Percentiles rank a stretch among this genome's conserved stretches.
Evolutionary conservation across 2,113 vertebrate species (phyloP).

Genomic region (Triplophysa tibetana): DNA sequence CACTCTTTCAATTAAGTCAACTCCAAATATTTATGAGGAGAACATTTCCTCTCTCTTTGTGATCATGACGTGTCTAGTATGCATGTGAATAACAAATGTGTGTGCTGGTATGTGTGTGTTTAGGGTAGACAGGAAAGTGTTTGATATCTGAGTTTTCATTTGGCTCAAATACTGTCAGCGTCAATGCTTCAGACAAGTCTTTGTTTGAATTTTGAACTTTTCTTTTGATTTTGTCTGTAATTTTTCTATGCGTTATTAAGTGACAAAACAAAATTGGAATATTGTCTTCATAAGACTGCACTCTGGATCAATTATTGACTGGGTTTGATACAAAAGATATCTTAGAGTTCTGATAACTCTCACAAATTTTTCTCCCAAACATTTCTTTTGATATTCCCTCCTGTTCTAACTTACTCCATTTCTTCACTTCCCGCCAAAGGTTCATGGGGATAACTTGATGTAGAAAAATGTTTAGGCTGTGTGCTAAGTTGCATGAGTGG

Average conservation of each 20-base stretch:
- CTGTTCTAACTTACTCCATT: constrained; percentile 4
- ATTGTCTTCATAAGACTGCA: neutral
- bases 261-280: constrained; percentile 2
- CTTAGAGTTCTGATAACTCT: no score
- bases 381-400: neutral
- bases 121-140: neutral
- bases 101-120: constrained; percentile 26
- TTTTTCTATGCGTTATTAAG: neutral
- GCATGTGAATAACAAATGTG: constrained; percentile 38
- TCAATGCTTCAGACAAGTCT: constrained; percentile 11
- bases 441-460: neutral
- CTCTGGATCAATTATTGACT: constrained; percentile 17
- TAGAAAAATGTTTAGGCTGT: constrained; percentile 31
- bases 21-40: constrained; percentile 73
- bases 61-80: constrained; percentile 48
- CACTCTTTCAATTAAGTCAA: constrained; percentile 73
- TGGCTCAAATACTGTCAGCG: neutral
- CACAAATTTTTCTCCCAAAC: no score
- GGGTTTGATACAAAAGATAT: neutral
- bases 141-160: constrained; percentile 18
- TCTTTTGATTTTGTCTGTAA: neutral
- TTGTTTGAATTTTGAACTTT: neutral
- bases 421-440: neutral
- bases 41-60: constrained; percentile 69
- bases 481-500: constrained; percentile 35